Percentiles rank a stretch among this genome's conserved stretches.
phyloP scores from a whole-genome alignment of 2,113 vertebrate genomes.

The Toxostoma redivivum region DNA sequence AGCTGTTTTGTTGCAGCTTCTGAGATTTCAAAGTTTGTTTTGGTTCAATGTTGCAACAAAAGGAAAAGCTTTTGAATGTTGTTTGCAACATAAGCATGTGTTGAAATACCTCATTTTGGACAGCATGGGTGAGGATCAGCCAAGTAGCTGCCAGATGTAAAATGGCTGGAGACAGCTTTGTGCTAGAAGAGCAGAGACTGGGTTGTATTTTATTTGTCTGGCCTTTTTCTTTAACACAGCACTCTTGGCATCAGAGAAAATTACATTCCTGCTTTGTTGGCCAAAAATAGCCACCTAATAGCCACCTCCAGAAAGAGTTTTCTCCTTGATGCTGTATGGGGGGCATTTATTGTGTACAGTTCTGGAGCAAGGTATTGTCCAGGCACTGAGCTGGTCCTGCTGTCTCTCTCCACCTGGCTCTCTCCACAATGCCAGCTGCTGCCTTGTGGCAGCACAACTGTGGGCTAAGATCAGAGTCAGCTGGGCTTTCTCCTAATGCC shows the following conservation, averaged over 20 bases:
- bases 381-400: background rate
- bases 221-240: background rate
- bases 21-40: slow-evolving; percentile 42
- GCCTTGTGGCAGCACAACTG: background rate
- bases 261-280: background rate
- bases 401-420: background rate
- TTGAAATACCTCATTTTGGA: slow-evolving; percentile 16
- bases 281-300: background rate
- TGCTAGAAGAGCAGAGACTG: background rate
- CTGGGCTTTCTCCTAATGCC: background rate
- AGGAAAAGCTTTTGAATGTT: slow-evolving; percentile 27
- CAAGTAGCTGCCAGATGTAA: background rate
- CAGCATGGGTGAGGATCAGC: background rate
- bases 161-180: background rate
- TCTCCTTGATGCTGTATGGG: fast-evolving
- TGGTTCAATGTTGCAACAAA: slow-evolving; percentile 22
- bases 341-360: fast-evolving
- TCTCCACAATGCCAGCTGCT: background rate
- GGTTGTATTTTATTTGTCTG: background rate
- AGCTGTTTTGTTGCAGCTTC: slow-evolving; percentile 10
- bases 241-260: background rate
- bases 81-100: background rate
- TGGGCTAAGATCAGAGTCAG: background rate
- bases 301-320: background rate
- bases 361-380: background rate